Evolutionary conservation across 2,888 invertebrate species (phyloP), one percentile per base, ranked within the genome.

Genomic region (Nomada fucata): DNA sequence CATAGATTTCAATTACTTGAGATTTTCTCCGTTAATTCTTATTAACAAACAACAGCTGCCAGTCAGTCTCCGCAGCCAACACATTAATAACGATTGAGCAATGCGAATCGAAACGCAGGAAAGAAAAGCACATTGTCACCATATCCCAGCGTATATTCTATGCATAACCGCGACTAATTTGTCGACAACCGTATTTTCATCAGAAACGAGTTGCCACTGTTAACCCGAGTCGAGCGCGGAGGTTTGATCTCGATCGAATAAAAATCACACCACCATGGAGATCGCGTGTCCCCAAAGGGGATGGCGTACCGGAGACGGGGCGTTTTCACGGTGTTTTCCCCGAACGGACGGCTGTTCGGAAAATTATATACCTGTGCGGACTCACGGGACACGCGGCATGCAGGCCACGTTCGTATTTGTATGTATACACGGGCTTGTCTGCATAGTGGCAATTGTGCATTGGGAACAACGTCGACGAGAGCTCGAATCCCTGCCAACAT

Each of bases 401-500:
- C 82, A 67, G 69, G 26, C 57, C 81, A 70, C 69, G 76, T 65
- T 36, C 63, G 64, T 64, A 47, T 79, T 79, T 67, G 71, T 63
- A 42, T 59, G 42, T 67, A 76, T 64, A 59, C 60, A 23, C 18
- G 59, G 20, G 29, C 23, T 50, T 53, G 70, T 47, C 29, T 47
- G 47, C 55, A 59, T 74, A 80, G 68, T 70, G 64, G 52, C 77
- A 69, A 83, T 72, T 72, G 75, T 68, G 64, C 67, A 57, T 52
- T 26, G 72, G 67, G 76, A 73, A 72, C 79, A 76, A 80, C 73
- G 71, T 61, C 76, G 79, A 74, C 63, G 76, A 60, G 82, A 63
- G 71, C 65, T 57, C 78, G 78, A 80, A 83, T 87, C 81, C 64
- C 79, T 77, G 68, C 76, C 77, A 74, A 76, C 79, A 85, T 87